Evolutionary conservation across 2,797 vertebrate genomes (phyloP), one percentile per base, ranked within the genome.

Genomic region (Gobio occitaniae): DNA sequence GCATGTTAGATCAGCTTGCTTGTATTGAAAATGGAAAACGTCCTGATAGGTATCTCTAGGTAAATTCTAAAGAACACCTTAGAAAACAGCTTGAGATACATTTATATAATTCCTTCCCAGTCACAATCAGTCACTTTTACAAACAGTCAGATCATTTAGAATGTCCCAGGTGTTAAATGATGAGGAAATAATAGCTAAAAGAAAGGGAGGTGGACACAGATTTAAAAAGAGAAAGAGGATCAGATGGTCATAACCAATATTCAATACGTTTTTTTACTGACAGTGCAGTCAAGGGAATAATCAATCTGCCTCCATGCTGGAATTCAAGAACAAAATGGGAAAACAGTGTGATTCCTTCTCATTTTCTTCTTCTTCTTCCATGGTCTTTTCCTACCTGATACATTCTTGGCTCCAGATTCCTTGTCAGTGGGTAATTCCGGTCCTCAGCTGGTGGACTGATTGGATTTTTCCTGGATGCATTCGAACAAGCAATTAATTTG

Each of bases 111-210:
- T 69, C 82, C 81, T 89, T 83, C 61, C 56, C 87, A 52, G 41
- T 19, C 15, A 65, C 21, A 48, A 3, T 83, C 80, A 21, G 69
- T 21, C 76, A 81, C 85, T 86, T 87, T 15, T n/a, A 32, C 78
- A 50, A 10, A 50, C 6, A 50, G 59, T 80, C 80, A 13, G 69
- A 68, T 74, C 78, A 50, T 16, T 71, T 16, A 88, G 29, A 32
- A 82, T 93, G 88, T 87, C 86, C 89, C 87, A 90, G 89, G 90
- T 93, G 90, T 90, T 90, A 92, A 92, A 78, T 92, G 86, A 91
- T 90, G 90, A 91, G 89, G 89, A 84, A 92, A 91, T 91, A 76
- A 92, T 91, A 12, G 36, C 13, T 56, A 84, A 19, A 44, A 78
- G 59, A 47, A 44, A 48, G 41, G 44, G 59, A 65, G 38, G 54